These are phyloP conservation scores for Phyto melanocephala DNA, from an alignment of 2,888 invertebrate genomes.

Conservation along the genomic window DNA sequence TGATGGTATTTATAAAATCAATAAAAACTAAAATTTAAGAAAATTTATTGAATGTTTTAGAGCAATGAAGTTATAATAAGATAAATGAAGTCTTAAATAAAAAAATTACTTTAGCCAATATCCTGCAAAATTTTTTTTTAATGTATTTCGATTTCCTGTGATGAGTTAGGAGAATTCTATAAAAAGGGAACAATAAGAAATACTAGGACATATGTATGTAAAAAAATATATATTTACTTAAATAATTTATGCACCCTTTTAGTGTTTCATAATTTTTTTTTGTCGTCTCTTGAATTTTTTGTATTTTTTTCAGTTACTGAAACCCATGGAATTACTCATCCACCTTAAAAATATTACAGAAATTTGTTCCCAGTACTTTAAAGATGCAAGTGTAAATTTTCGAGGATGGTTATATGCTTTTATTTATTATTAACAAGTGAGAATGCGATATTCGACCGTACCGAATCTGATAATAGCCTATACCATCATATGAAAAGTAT, in stretches of 20 bases:
- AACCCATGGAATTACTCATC: slow-evolving; percentile 40
- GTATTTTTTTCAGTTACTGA: not conserved
- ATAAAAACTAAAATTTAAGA: slow-evolving; percentile 16
- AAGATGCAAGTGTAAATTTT: not conserved
- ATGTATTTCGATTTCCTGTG: slow-evolving; percentile 44
- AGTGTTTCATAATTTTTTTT: slow-evolving; percentile 43
- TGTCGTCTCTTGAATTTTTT: not conserved
- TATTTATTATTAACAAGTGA: no score
- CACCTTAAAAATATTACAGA: slow-evolving; percentile 27
- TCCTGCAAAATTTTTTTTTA: not conserved
- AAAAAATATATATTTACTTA: slow-evolving; percentile 31
- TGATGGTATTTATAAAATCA: slow-evolving; percentile 4
- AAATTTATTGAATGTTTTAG: not conserved
- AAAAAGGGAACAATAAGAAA: not conserved
- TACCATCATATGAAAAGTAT: no score
- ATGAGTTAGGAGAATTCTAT: not conserved
- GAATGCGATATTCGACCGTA: no score
- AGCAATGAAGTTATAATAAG: no score
- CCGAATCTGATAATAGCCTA: no score
- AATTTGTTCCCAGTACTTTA: not conserved
- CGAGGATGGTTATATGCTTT: slow-evolving; percentile 28
- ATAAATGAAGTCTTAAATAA: no score
- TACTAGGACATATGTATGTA: slow-evolving; percentile 52
- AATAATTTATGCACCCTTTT: slow-evolving; percentile 65
- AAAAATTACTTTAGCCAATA: not conserved